Evolutionary conservation across 2,113 vertebrate species (phyloP).

Genomic region (Nematolebias whitei): DNA sequence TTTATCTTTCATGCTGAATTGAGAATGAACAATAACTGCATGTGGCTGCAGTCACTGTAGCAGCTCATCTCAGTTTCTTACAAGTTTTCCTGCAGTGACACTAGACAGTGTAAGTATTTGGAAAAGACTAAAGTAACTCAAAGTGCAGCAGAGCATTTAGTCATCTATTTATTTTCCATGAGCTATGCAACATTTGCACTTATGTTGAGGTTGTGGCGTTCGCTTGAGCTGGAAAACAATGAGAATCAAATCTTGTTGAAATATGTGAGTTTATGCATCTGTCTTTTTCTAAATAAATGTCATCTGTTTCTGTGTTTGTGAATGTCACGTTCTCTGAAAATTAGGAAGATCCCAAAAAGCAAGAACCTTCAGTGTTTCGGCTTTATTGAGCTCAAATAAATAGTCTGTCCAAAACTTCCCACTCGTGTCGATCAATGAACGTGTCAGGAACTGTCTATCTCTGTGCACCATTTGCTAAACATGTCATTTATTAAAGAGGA

Average conservation of each 20-base stretch:
- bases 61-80: background rate
- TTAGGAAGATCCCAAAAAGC: background rate
- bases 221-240: too few species aligned
- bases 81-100: constrained; percentile 34
- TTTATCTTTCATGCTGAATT: too few species aligned
- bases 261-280: constrained; percentile 68
- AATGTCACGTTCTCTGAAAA: background rate
- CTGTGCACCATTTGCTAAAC: constrained; percentile 31
- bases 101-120: constrained; percentile 20
- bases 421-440: constrained; percentile 15
- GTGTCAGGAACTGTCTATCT: constrained; percentile 32
- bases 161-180: constrained; percentile 62
- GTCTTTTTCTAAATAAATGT: constrained; percentile 78
- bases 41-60: background rate
- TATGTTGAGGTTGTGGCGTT: constrained; percentile 42
- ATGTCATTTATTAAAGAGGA: too few species aligned
- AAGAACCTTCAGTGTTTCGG: background rate
- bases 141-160: constrained; percentile 69
- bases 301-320: constrained; percentile 9
- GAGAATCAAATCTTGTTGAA: too few species aligned
- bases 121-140: constrained; percentile 44
- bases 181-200: constrained; percentile 82
- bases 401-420: constrained; percentile 14
- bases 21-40: too few species aligned
- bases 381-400: constrained; percentile 1